A percentile compares a stretch with the other conserved stretches of the same genome.
These are phyloP conservation scores for Gerris buenoi DNA, from an alignment of 1,140 invertebrate species.

Conservation along the genomic window DNA sequence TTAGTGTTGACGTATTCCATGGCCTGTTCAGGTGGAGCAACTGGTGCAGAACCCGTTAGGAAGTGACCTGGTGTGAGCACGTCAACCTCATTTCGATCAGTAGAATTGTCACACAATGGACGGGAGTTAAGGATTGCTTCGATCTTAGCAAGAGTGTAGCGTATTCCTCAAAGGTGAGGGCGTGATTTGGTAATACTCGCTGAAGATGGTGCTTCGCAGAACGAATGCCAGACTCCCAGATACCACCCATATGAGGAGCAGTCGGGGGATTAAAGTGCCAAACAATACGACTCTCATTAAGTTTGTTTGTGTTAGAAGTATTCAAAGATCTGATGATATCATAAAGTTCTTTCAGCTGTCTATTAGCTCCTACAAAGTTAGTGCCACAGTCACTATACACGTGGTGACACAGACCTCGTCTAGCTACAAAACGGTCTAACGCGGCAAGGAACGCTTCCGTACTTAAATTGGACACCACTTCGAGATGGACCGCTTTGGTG, in stretches of 20 bases:
- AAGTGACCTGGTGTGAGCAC: neutral
- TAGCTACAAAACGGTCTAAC: constrained; percentile 26
- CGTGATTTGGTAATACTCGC: constrained; percentile 16
- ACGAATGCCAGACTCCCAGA: constrained; percentile 26
- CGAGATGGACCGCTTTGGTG: constrained; percentile 25
- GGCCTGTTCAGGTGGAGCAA: no score
- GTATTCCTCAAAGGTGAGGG: constrained; percentile 24
- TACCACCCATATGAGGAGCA: constrained; percentile 26
- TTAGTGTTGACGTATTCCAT: no score
- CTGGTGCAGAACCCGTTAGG: no score
- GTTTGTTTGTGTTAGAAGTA: neutral
- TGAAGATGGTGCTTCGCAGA: constrained; percentile 20
- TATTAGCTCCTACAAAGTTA: constrained; percentile 28
- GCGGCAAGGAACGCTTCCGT: constrained; percentile 24
- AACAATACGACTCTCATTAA: neutral
- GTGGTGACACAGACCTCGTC: constrained; percentile 23
- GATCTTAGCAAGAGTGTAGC: constrained; percentile 20
- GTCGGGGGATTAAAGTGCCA: constrained; percentile 12
- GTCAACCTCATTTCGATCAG: constrained; percentile 7
- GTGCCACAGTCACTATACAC: constrained; percentile 28
- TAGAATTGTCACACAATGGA: constrained; percentile 13
- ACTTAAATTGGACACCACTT: constrained; percentile 23
- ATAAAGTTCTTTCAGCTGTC: constrained; percentile 21
- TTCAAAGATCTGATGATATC: constrained; percentile 8
- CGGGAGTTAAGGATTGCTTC: constrained; percentile 25